Conservation (phyloP, 2,888 invertebrate species). For the Chalcis sispes region DNA sequence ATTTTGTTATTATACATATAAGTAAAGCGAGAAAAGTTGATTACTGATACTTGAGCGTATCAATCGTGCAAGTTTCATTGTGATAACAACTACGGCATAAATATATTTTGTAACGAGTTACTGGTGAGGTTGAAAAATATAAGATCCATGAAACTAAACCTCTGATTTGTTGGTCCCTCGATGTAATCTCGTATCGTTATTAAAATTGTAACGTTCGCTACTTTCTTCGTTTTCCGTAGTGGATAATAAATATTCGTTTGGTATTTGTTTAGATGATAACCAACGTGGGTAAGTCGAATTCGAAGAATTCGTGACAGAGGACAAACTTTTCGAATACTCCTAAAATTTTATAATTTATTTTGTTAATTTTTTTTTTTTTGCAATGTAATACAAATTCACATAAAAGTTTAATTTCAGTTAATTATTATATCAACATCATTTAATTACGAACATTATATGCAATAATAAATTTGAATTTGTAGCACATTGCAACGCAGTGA, state of each 20-base stretch:
- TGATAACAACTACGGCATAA: too few species aligned
- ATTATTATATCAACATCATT: background rate
- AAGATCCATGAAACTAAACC: slow-evolving; percentile 41
- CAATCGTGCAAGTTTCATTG: too few species aligned
- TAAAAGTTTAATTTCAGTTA: background rate
- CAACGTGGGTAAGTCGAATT: slow-evolving; percentile 74
- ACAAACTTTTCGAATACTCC: slow-evolving; percentile 71
- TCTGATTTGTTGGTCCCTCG: slow-evolving; percentile 43
- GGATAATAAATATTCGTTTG: slow-evolving; percentile 81
- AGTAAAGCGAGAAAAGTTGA: too few species aligned
- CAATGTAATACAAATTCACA: background rate
- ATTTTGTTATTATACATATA: too few species aligned
- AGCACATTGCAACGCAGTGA: too few species aligned
- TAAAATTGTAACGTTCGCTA: slow-evolving; percentile 53
- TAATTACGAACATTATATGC: background rate
- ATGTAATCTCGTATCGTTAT: slow-evolving; percentile 48
- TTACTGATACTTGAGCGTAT: too few species aligned
- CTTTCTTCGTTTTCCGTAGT: slow-evolving; percentile 52
- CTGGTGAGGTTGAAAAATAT: background rate
- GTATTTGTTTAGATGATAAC: slow-evolving; percentile 85
- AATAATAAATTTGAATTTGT: background rate
- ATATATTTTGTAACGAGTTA: too few species aligned
- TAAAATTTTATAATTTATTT: slow-evolving; percentile 51
- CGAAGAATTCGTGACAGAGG: slow-evolving; percentile 65
- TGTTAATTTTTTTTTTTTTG: background rate